Base-by-base conservation (phyloP, 2,888 invertebrate genomes). In the Aelia acuminata region DNA sequence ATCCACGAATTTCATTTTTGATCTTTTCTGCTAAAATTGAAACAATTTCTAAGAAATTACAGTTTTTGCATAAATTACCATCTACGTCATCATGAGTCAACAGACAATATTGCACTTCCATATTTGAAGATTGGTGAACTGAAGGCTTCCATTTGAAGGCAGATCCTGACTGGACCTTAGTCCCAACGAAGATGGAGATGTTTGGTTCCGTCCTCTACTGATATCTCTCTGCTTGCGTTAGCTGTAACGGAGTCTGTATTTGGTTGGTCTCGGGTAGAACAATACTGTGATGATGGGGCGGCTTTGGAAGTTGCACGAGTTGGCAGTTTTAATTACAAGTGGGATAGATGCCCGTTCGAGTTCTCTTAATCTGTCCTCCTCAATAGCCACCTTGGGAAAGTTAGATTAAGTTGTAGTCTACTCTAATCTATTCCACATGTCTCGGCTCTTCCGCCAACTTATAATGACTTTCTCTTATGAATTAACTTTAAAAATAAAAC, bases 71-170 rank as follows among this genome's bases (percentile, higher is more conserved):
- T 43, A 80, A 80, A 80, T 80, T 80, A 80, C 80, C 80, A 43
- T 80, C 43, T 80, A 43, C 80, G 80, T 80, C 80, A 80, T 80
- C 80, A 80, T 80, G 80, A 43, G 80, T 80, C 80, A 80, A 80
- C 80, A 75, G 39, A 39, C 75, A n/a, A 80, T 80, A n/a, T 43
- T 80, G 43, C 43, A 70, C 20, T 18, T 35, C 63, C 63, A 70
- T 70, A 70, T 70, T 70, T 70, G 63, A 70, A 31, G 35, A 31
- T 5, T 4, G 1, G 63, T 35, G 63, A 35, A 70, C 43, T n/a
- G 22, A 43, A 13, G 11, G 2, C n/a, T 47, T 43, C 80, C 39
- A 80, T 43, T 80, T 80, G 39, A n/a, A 80, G 80, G 0, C n/a
- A 43, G 43, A 3, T 11, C 22, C 43, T 47, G 80, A 43, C n/a